phyloP scores from a whole-genome alignment of 2,113 vertebrate genomes.

The Guaruba guarouba region DNA sequence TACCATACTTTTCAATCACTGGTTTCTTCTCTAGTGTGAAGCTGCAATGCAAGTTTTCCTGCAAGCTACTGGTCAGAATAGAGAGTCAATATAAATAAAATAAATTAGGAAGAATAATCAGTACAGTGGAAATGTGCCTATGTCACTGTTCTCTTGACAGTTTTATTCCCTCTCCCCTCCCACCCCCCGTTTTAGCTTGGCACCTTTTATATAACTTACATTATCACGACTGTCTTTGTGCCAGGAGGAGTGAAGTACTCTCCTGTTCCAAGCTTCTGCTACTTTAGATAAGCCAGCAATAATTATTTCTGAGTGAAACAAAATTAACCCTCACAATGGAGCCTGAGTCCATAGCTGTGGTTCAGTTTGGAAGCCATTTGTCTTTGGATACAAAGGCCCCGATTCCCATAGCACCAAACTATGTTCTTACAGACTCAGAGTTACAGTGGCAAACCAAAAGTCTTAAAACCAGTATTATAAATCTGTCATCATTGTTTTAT shows the following conservation, averaged over 20 bases:
- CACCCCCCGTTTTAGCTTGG: not conserved
- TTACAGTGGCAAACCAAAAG: not conserved
- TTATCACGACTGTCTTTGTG: slow-evolving; percentile 56
- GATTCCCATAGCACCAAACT: not conserved
- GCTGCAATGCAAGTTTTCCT: not conserved
- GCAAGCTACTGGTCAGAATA: not conserved
- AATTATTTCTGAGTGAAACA: slow-evolving; percentile 63
- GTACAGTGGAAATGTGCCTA: not conserved
- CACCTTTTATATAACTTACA: slow-evolving; percentile 52
- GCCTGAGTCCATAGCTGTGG: not conserved
- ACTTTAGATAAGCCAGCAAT: slow-evolving; percentile 65
- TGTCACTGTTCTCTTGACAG: slow-evolving; percentile 1
- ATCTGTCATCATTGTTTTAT: not conserved
- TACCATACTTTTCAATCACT: not conserved
- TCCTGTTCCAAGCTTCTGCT: slow-evolving; percentile 68
- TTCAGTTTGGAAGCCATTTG: slow-evolving; percentile 30
- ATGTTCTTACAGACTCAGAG: not conserved
- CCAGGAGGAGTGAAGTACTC: slow-evolving; percentile 61
- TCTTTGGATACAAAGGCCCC: not conserved
- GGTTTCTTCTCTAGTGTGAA: not conserved
- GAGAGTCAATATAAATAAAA: not conserved
- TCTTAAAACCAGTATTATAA: not conserved
- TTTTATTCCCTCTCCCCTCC: not conserved
- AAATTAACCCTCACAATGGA: slow-evolving; percentile 62
- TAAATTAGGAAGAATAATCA: not conserved